These are phyloP conservation scores for Emesis furor DNA, from an alignment of 2,888 invertebrate genomes.

Conservation along the genomic window DNA sequence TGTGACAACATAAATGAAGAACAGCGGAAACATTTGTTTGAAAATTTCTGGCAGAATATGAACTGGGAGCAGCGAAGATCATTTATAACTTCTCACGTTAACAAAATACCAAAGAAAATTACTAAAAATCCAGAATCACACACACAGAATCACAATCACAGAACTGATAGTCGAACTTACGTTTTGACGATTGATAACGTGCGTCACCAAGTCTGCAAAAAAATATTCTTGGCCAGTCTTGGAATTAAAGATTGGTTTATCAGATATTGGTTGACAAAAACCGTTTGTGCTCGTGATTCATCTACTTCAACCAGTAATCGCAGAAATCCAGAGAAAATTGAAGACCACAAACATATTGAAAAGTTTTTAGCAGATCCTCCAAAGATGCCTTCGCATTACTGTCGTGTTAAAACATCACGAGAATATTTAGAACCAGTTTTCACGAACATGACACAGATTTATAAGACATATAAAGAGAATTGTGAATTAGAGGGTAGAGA, in stretches of 20 bases:
- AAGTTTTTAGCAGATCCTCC: conserved; percentile 48
- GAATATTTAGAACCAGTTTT: conserved; percentile 70
- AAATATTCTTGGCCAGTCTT: too few species aligned
- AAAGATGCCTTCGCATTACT: conserved; percentile 58
- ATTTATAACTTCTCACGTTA: background rate
- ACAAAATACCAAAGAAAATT: background rate
- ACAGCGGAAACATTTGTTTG: conserved; percentile 50
- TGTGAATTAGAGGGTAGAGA: background rate
- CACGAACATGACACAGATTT: background rate
- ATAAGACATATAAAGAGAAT: background rate
- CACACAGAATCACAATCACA: too few species aligned
- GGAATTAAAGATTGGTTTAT: too few species aligned
- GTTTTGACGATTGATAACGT: conserved; percentile 59
- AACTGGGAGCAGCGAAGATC: background rate
- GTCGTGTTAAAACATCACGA: conserved; percentile 51
- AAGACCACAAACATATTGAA: conserved; percentile 63
- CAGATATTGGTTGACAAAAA: too few species aligned
- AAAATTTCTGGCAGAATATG: conserved; percentile 25
- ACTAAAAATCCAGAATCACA: conserved; percentile 47
- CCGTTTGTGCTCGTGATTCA: too few species aligned
- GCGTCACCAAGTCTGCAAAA: too few species aligned
- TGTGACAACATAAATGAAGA: conserved; percentile 70
- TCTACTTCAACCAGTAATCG: too few species aligned
- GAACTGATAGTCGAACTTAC: conserved; percentile 69
- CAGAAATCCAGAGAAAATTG: conserved; percentile 62